phyloP scores from a whole-genome alignment of 2,113 vertebrate genomes.

The Dicentrarchus labrax region DNA sequence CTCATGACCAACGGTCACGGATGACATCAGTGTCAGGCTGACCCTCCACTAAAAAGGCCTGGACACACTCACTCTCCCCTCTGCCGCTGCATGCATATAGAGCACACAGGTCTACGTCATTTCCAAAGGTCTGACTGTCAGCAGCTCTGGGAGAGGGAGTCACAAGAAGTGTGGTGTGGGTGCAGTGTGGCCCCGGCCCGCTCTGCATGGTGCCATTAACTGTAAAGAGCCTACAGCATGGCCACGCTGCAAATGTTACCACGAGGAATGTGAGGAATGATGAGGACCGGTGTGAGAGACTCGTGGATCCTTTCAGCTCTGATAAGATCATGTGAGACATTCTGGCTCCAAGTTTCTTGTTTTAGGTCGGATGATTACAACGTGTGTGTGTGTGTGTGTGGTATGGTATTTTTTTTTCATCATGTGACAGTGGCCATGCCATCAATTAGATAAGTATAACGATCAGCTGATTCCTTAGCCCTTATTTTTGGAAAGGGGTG shows the following conservation, averaged over 20 bases:
- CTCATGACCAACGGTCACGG: slow-evolving; percentile 60
- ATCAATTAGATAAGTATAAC: slow-evolving; percentile 38
- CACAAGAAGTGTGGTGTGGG: slow-evolving; percentile 40
- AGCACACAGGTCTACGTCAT: slow-evolving; percentile 32
- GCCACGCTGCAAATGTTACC: slow-evolving; percentile 39
- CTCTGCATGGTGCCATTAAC: slow-evolving; percentile 21
- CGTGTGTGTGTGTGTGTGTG: slow-evolving; percentile 18
- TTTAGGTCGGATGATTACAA: slow-evolving; percentile 63
- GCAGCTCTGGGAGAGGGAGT: slow-evolving; percentile 49
- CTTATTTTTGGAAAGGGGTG: slow-evolving; percentile 40
- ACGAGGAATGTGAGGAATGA: slow-evolving; percentile 76
- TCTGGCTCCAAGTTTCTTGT: slow-evolving; percentile 27
- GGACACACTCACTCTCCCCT: slow-evolving; percentile 35
- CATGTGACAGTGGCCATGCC: slow-evolving; percentile 59
- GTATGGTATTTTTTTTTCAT: too few species aligned
- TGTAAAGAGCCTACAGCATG: slow-evolving; percentile 19
- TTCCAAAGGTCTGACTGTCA: slow-evolving; percentile 64
- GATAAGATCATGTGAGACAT: slow-evolving; percentile 71
- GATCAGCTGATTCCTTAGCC: slow-evolving; percentile 38
- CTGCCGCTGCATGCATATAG: neutral
- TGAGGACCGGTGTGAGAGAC: slow-evolving; percentile 54
- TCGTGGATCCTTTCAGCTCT: slow-evolving; percentile 67
- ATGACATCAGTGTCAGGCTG: slow-evolving; percentile 76
- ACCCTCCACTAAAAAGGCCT: slow-evolving; percentile 64
- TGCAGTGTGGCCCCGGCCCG: slow-evolving; percentile 1